Percentiles rank a stretch among this genome's conserved stretches.
phyloP scores from a whole-genome alignment of 2,113 vertebrate genomes.

The Upupa epops region DNA sequence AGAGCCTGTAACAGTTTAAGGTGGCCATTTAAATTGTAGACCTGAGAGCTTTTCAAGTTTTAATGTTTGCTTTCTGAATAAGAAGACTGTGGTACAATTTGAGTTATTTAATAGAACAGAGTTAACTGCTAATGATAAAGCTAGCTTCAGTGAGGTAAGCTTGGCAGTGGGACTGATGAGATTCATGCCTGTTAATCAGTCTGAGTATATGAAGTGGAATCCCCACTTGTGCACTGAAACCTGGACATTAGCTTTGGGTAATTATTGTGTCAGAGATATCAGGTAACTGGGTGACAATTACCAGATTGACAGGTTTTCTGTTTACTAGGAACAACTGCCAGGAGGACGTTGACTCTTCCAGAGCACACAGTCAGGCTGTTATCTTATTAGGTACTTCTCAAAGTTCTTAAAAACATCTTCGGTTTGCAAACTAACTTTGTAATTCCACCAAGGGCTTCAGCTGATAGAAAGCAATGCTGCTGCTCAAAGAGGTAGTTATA shows the following conservation, averaged over 20 bases:
- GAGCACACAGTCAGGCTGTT: neutral
- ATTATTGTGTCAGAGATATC: neutral
- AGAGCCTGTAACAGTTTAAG: slow-evolving; percentile 16
- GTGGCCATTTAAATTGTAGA: slow-evolving; percentile 3
- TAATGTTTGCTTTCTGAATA: slow-evolving; percentile 35
- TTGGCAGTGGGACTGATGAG: slow-evolving; percentile 11
- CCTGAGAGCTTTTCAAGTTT: slow-evolving; percentile 50
- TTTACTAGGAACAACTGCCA: neutral
- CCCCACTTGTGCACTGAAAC: slow-evolving; percentile 46
- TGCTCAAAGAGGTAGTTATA: neutral
- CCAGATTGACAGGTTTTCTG: neutral
- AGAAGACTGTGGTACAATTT: slow-evolving; percentile 8
- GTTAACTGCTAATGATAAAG: neutral
- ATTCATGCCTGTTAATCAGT: slow-evolving; percentile 61
- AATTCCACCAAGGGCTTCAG: neutral
- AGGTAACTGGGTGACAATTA: neutral
- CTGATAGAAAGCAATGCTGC: neutral
- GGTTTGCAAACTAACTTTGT: neutral
- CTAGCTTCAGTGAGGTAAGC: slow-evolving; percentile 33
- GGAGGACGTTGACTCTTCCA: neutral
- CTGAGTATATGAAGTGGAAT: slow-evolving; percentile 44
- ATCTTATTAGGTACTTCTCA: neutral
- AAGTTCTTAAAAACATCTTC: neutral
- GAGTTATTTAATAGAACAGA: neutral
- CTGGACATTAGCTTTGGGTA: slow-evolving; percentile 24